These are phyloP conservation scores for Bombyx huttoni DNA, from an alignment of 2,888 invertebrate species.

Conservation along the genomic window DNA sequence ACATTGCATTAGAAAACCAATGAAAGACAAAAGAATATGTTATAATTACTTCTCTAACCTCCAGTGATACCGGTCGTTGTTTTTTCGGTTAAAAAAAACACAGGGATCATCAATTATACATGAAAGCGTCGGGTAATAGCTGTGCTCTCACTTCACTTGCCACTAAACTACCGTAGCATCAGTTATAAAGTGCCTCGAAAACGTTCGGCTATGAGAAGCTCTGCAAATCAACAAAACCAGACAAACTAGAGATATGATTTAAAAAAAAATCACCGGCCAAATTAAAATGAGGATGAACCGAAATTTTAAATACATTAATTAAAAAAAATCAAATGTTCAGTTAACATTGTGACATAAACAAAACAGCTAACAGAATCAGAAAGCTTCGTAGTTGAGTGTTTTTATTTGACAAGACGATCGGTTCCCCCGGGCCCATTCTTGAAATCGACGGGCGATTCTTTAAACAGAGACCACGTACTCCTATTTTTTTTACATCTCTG, in stretches of 20 bases:
- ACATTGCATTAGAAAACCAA: too few relatives aligned
- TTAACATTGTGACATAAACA: neutral
- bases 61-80: too few relatives aligned
- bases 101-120: neutral
- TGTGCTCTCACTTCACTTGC: constrained; percentile 6
- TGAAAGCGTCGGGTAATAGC: constrained; percentile 22
- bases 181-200: neutral
- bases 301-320: neutral
- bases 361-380: neutral
- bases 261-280: neutral
- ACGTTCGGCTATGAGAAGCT: neutral
- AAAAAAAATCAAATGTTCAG: neutral
- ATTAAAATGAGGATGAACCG: neutral
- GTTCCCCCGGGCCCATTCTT: neutral
- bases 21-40: too few relatives aligned
- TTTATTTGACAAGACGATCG: neutral
- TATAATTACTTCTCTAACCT: too few relatives aligned
- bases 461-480: neutral
- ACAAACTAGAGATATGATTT: neutral
- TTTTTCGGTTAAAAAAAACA: neutral
- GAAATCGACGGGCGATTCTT: neutral
- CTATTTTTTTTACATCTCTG: constrained; percentile 5
- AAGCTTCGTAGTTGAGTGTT: neutral
- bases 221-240: neutral
- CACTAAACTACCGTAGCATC: neutral